These are phyloP conservation scores for Meloidogyne hapla DNA, from an alignment of 1,140 invertebrate species.

Conservation along the genomic window DNA sequence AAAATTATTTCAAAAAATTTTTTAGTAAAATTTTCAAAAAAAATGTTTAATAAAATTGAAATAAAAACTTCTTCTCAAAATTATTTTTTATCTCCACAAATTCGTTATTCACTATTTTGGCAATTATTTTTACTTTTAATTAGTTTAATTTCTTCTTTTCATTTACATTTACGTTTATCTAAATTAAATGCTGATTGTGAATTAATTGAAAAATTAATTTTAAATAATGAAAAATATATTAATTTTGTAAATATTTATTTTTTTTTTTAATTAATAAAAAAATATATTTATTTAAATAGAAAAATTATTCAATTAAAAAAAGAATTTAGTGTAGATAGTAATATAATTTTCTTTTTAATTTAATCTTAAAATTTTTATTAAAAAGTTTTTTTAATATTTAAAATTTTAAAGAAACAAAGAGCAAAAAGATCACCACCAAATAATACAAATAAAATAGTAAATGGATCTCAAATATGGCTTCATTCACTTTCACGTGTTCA, in stretches of 20 bases:
- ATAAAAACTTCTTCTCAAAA: background rate
- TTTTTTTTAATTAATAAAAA: too few relatives aligned
- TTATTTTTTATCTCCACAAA: background rate
- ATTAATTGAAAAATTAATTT: background rate
- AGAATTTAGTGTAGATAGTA: too few relatives aligned
- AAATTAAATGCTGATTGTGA: constrained; percentile 22
- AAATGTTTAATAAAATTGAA: background rate
- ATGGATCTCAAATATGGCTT: constrained; percentile 48
- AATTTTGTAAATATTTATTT: background rate
- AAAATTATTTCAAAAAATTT: background rate
- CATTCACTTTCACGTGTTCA: constrained; percentile 59
- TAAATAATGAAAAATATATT: background rate
- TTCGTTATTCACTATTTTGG: background rate
- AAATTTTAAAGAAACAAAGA: background rate
- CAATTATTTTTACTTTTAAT: constrained; percentile 33
- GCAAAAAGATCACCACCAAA: background rate
- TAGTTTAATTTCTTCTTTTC: constrained; percentile 41
- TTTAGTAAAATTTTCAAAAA: background rate
- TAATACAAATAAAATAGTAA: constrained; percentile 1
- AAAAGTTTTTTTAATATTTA: too few relatives aligned
- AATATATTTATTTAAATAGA: too few relatives aligned
- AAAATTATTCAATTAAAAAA: too few relatives aligned
- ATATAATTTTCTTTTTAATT: too few relatives aligned
- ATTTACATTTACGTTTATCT: constrained; percentile 42
- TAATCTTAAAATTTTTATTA: too few relatives aligned